These are phyloP conservation scores for Mantis religiosa DNA, from an alignment of 2,888 invertebrate genomes.

Conservation along the genomic window DNA sequence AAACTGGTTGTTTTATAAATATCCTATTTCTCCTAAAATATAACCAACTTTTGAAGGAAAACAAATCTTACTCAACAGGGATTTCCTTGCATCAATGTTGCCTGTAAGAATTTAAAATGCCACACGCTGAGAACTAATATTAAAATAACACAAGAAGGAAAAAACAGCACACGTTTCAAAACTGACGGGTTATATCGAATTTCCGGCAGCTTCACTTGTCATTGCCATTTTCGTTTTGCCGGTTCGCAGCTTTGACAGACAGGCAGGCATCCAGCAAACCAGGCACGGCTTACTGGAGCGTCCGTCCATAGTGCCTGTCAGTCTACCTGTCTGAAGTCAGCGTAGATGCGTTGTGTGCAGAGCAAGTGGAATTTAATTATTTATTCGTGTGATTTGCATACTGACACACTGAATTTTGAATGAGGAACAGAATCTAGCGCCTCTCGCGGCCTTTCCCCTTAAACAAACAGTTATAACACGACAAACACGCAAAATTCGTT, in stretches of 20 bases:
- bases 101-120: background rate
- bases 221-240: background rate
- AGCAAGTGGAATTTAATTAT: slow-evolving; percentile 10
- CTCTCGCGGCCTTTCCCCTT: slow-evolving; percentile 9
- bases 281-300: background rate
- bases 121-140: background rate
- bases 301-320: background rate
- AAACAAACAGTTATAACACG: background rate
- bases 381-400: slow-evolving; percentile 15
- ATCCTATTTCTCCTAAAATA: too few relatives aligned
- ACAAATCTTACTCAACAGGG: too few relatives aligned
- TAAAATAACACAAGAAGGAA: background rate
- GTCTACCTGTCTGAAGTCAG: background rate
- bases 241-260: background rate
- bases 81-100: too few relatives aligned
- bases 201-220: background rate
- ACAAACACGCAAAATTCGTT: background rate
- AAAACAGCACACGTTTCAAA: background rate
- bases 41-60: too few relatives aligned
- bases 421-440: background rate
- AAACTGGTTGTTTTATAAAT: too few relatives aligned
- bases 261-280: background rate
- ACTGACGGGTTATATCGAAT: background rate
- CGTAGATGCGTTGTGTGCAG: background rate
- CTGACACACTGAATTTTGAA: slow-evolving; percentile 7